These are phyloP conservation scores for Taphrorychus bicolor DNA, from an alignment of 2,888 invertebrate species.

Conservation along the genomic window DNA sequence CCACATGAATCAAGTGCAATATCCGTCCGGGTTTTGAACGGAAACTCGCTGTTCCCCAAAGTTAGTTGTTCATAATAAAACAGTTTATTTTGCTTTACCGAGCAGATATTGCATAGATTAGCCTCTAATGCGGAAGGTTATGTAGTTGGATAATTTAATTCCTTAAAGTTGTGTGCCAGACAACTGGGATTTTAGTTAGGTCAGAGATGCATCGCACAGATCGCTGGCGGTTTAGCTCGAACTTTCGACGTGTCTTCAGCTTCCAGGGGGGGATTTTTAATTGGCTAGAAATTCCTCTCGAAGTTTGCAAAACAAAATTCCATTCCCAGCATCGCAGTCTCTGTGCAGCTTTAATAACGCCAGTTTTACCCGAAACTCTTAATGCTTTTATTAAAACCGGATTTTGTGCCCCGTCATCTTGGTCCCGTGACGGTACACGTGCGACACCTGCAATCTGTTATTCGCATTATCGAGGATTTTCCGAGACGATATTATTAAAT, in stretches of 20 bases:
- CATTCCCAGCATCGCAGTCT: too few relatives aligned
- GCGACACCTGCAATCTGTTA: conserved; percentile 49
- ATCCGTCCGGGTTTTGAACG: neutral
- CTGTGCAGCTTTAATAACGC: neutral
- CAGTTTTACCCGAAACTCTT: neutral
- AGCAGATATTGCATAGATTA: conserved; percentile 8
- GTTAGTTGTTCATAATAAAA: conserved; percentile 18
- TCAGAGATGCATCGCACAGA: too few relatives aligned
- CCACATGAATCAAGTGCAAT: conserved; percentile 5
- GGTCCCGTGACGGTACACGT: conserved; percentile 47
- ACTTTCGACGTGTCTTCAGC: neutral
- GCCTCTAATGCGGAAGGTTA: conserved; percentile 10
- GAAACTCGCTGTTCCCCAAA: conserved; percentile 2
- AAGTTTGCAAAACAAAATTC: neutral
- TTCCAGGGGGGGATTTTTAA: neutral
- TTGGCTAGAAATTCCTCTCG: neutral
- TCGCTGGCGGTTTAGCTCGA: neutral
- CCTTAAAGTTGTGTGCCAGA: conserved; percentile 1
- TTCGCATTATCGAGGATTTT: conserved; percentile 39
- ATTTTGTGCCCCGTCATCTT: conserved; percentile 53
- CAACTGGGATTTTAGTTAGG: conserved; percentile 2
- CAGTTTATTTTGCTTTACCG: conserved; percentile 12
- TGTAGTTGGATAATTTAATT: conserved; percentile 8
- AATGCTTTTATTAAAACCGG: conserved; percentile 52
- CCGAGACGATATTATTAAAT: conserved; percentile 28